These are phyloP conservation scores for Himalopsyche kuldschensis DNA, from an alignment of 2,888 invertebrate species.

Conservation along the genomic window DNA sequence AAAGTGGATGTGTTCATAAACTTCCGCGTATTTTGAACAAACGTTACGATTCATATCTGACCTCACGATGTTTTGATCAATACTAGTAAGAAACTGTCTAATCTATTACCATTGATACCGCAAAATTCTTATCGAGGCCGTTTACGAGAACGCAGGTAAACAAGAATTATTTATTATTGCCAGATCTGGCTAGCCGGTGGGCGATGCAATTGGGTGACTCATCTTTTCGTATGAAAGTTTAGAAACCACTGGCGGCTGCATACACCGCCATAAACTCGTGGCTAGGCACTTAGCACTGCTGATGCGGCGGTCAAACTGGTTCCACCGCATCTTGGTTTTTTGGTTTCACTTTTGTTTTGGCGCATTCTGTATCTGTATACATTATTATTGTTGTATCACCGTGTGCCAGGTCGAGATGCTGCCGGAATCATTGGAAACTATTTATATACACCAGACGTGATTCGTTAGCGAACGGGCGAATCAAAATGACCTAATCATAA, in stretches of 20 bases:
- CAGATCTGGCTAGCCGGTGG: not conserved
- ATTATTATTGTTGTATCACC: not conserved
- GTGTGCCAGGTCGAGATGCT: not conserved
- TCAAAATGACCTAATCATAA: too few relatives aligned
- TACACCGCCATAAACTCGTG: not conserved
- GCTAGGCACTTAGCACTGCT: not conserved
- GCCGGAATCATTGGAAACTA: not conserved
- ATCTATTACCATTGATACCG: too few relatives aligned
- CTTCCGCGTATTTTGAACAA: too few relatives aligned
- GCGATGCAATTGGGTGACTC: not conserved
- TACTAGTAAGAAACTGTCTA: too few relatives aligned
- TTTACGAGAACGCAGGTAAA: too few relatives aligned
- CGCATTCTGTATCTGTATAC: not conserved
- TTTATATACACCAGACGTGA: too few relatives aligned
- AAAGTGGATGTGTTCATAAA: too few relatives aligned
- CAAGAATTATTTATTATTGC: too few relatives aligned
- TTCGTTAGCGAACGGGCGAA: too few relatives aligned
- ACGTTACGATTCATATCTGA: too few relatives aligned
- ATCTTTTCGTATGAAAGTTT: not conserved
- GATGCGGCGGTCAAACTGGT: slow-evolving; percentile 9
- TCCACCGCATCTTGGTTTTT: slow-evolving; percentile 22
- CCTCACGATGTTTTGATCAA: too few relatives aligned
- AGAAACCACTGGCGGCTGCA: not conserved
- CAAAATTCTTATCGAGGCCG: too few relatives aligned
- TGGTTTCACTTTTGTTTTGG: slow-evolving; percentile 27